Evolutionary conservation across 2,888 invertebrate genomes (phyloP).

Genomic region (Coronaproctus castanopsis): DNA sequence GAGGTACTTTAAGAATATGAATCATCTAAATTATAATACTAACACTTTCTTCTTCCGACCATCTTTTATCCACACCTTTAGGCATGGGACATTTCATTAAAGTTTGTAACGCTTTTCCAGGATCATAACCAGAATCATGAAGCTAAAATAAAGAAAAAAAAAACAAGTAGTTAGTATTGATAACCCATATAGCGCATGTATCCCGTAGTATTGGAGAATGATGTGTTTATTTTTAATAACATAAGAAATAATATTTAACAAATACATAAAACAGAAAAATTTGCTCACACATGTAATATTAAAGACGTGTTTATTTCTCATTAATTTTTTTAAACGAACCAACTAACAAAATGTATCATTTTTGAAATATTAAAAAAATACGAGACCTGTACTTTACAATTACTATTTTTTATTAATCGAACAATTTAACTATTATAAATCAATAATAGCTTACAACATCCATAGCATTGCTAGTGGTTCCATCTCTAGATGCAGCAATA

Average conservation of each 20-base stretch:
- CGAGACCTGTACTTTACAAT: too few species aligned
- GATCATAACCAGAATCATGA: constrained; percentile 91
- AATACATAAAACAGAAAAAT: too few species aligned
- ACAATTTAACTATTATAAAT: too few species aligned
- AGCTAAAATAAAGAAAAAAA: constrained; percentile 35
- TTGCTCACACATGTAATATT: too few species aligned
- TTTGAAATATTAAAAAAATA: too few species aligned
- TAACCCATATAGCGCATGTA: too few species aligned
- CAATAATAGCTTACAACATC: constrained; percentile 46
- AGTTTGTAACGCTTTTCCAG: constrained; percentile 85
- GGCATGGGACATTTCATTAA: constrained; percentile 93
- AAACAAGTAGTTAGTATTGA: background rate
- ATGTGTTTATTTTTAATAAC: background rate
- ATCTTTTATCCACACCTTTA: constrained; percentile 91
- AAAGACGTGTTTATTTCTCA: too few species aligned
- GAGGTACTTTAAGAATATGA: background rate
- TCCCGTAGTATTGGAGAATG: too few species aligned
- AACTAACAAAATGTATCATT: too few species aligned
- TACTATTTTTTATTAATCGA: too few species aligned
- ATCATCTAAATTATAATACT: constrained; percentile 20
- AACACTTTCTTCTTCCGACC: constrained; percentile 89
- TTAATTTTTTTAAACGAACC: too few species aligned
- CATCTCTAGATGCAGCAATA: constrained; percentile 87
- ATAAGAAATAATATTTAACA: too few species aligned
- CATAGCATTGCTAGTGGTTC: constrained; percentile 90